These are phyloP conservation scores for Nomada ruficornis DNA, from an alignment of 2,888 invertebrate genomes.

Conservation along the genomic window DNA sequence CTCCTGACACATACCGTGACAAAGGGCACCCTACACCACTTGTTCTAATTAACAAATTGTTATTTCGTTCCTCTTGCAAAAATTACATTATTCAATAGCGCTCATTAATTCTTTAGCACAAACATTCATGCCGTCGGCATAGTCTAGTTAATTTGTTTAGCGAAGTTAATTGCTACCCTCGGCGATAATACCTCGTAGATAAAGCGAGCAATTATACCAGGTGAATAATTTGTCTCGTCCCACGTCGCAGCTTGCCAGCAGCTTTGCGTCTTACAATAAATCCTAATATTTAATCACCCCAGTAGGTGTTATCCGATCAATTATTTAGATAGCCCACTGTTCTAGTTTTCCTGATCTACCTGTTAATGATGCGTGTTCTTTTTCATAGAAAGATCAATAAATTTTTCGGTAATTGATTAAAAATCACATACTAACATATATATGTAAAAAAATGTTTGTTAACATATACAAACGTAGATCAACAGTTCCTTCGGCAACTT, in stretches of 20 bases:
- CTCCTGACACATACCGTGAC: conserved; percentile 15
- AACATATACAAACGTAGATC: too few relatives aligned
- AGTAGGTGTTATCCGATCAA: conserved; percentile 49
- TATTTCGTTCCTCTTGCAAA: conserved; percentile 14
- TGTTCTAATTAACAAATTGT: conserved; percentile 40
- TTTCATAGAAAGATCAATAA: neutral
- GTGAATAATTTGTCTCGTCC: conserved; percentile 51
- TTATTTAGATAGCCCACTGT: conserved; percentile 43
- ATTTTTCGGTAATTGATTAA: too few relatives aligned
- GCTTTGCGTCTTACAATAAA: conserved; percentile 59
- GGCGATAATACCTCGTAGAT: conserved; percentile 48
- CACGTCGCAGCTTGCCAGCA: conserved; percentile 33
- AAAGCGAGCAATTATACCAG: conserved; percentile 50
- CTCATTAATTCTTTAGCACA: conserved; percentile 29
- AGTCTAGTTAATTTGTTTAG: conserved; percentile 42
- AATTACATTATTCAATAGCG: conserved; percentile 27
- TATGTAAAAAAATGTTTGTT: too few relatives aligned
- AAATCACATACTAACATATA: too few relatives aligned
- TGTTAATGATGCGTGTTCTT: conserved; percentile 6
- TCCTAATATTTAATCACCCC: conserved; percentile 43
- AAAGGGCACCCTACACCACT: neutral
- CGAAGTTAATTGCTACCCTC: conserved; percentile 41
- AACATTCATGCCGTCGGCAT: neutral
- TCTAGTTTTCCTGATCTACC: conserved; percentile 32
- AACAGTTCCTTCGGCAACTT: too few relatives aligned